Conservation (phyloP, 2,797 vertebrate genomes). For the Siniperca obscura region DNA sequence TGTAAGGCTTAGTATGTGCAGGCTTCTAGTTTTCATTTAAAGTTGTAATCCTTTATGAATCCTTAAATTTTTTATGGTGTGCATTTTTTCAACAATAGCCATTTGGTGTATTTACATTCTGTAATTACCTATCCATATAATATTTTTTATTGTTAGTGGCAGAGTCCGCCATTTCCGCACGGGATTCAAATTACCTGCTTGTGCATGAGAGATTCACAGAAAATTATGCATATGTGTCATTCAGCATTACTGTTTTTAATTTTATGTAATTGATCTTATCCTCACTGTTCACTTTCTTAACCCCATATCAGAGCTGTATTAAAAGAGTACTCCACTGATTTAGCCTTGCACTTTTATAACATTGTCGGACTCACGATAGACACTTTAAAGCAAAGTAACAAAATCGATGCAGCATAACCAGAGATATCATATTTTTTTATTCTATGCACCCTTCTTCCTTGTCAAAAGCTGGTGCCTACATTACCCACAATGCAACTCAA, state of each 20-base stretch:
- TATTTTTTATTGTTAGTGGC: background rate
- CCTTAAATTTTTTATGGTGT: background rate
- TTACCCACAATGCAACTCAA: background rate
- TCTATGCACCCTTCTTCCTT: no score
- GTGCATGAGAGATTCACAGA: background rate
- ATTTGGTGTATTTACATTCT: background rate
- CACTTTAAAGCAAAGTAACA: no score
- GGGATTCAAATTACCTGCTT: background rate
- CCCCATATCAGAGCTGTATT: background rate
- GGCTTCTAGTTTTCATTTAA: background rate
- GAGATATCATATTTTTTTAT: background rate
- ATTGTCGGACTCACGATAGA: no score
- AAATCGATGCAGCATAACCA: background rate
- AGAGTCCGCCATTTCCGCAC: background rate
- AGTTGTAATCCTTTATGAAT: no score
- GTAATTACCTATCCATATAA: background rate
- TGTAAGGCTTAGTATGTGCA: background rate
- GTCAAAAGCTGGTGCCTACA: background rate
- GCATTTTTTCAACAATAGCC: background rate
- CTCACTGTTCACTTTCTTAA: background rate
- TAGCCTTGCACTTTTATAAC: no score
- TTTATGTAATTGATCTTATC: background rate
- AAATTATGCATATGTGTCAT: no score
- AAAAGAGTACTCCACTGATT: background rate
- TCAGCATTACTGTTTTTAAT: background rate